Percentiles rank a stretch among this genome's conserved stretches.
Evolutionary conservation across 2,113 vertebrate species (phyloP).

Genomic region (Apodemus speciosus): DNA sequence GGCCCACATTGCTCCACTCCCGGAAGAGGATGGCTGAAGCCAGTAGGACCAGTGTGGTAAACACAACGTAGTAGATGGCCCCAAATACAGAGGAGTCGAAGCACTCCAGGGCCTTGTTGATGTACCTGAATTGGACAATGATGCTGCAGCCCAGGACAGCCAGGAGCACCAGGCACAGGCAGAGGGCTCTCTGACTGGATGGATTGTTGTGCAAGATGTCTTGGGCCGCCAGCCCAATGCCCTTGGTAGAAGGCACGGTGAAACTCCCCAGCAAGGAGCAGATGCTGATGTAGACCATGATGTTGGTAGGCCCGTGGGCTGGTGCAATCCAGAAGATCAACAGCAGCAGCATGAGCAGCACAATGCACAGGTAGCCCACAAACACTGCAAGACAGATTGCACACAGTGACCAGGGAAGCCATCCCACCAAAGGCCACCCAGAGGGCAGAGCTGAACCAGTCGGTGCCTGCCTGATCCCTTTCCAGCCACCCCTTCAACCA

Average conservation of each 20-base stretch:
- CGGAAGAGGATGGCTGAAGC: slow-evolving; percentile 95
- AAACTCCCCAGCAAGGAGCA: slow-evolving; percentile 97
- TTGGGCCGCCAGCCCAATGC: slow-evolving; percentile 92
- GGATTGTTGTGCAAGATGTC: slow-evolving; percentile 90
- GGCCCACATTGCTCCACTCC: slow-evolving; percentile 93
- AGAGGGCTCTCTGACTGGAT: slow-evolving; percentile 86
- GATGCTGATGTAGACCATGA: slow-evolving; percentile 96
- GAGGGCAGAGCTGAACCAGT: background rate
- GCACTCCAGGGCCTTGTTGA: slow-evolving; percentile 95
- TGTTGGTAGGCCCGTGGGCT: slow-evolving; percentile 91
- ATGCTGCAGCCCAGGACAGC: slow-evolving; percentile 92
- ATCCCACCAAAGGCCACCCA: too few relatives aligned
- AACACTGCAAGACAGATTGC: slow-evolving; percentile 90
- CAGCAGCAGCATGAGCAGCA: slow-evolving; percentile 91
- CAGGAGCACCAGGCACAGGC: slow-evolving; percentile 91
- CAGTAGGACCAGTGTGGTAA: slow-evolving; percentile 92
- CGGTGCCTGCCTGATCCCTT: background rate
- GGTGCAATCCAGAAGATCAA: slow-evolving; percentile 95
- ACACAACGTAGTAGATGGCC: slow-evolving; percentile 96
- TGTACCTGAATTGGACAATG: slow-evolving; percentile 95
- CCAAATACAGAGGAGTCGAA: slow-evolving; percentile 95
- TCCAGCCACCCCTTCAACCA: background rate
- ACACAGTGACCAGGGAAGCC: background rate
- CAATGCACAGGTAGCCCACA: slow-evolving; percentile 89
- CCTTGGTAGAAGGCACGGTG: slow-evolving; percentile 97